These are phyloP conservation scores for Theretra japonica DNA, from an alignment of 2,888 invertebrate genomes.

Conservation along the genomic window DNA sequence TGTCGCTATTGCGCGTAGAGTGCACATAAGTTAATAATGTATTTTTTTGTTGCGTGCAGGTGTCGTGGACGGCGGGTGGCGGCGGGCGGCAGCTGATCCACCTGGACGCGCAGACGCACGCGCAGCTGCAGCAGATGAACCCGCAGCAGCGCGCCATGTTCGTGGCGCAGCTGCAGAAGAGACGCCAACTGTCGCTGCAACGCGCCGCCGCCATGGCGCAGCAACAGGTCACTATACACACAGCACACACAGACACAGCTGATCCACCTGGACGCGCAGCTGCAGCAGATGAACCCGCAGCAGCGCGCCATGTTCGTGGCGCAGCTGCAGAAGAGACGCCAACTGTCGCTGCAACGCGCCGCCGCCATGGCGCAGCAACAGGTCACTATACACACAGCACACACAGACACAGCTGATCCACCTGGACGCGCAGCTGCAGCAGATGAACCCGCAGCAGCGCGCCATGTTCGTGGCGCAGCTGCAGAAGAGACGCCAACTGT, in stretches of 20 bases:
- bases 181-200: constrained; percentile 82
- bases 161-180: constrained; percentile 90
- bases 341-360: constrained; percentile 83
- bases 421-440: constrained; percentile 91
- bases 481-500: constrained; percentile 86
- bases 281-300: constrained; percentile 92
- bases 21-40: too few relatives aligned
- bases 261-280: constrained; percentile 85
- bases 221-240: constrained; percentile 61
- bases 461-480: constrained; percentile 92
- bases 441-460: constrained; percentile 91
- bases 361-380: constrained; percentile 78
- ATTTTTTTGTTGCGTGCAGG: constrained; percentile 55
- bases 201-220: constrained; percentile 79
- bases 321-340: constrained; percentile 88
- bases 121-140: constrained; percentile 92
- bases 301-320: constrained; percentile 92
- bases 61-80: constrained; percentile 78
- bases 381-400: constrained; percentile 44
- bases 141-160: constrained; percentile 92
- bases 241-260: background rate
- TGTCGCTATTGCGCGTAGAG: too few relatives aligned
- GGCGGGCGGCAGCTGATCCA: constrained; percentile 90
- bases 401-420: background rate
- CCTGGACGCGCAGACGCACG: constrained; percentile 92